Evolutionary conservation across 2,888 invertebrate species (phyloP), one percentile per base, ranked within the genome.

Genomic region (Atherix ibis): DNA sequence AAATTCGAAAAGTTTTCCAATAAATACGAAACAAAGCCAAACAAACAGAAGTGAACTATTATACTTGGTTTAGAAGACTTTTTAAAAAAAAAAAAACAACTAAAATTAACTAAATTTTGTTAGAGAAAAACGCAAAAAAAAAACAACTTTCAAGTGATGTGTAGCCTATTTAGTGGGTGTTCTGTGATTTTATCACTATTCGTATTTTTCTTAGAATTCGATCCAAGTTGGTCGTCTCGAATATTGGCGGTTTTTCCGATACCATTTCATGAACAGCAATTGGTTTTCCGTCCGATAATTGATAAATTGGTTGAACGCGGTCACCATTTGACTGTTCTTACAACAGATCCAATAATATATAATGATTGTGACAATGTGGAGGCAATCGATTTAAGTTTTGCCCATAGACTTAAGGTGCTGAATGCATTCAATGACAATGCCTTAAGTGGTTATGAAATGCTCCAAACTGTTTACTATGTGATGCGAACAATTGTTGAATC

Each of bases 251-350:
- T 65, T 1, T 50, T 62, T 25, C 51, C 62, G 12, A 51, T 57
- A 4, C 58, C 67, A 3, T 62, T 63, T 3, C 55, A 57, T 37
- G 67, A 66, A 41, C 67, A 67, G 39, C 66, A 67, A 47, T 46
- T 58, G 1, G 56, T 61, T 2, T 65, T 53, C 49, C 52, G 56
- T 18, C 54, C 57, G 4, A 45, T 68, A 12, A 58, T 63, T 45
- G 46, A 51, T 12, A 62, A 58, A 25, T 44, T 70, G 26, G 55
- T 57, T 0, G 45, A 50, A 31, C 50, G 57, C 35, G 67, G 67
- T 4, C 68, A 69, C 38, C 48, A 66, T 34, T 31, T 69, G 2
- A 56, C 62, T 0, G 46, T 65, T 2, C 34, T 67, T 17, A 65
- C 69, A 2, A 49, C 66, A 3, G 44, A 64, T 46, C 65, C 66